Conservation (phyloP, 2,888 invertebrate species). For the Platynereis dumerilii region DNA sequence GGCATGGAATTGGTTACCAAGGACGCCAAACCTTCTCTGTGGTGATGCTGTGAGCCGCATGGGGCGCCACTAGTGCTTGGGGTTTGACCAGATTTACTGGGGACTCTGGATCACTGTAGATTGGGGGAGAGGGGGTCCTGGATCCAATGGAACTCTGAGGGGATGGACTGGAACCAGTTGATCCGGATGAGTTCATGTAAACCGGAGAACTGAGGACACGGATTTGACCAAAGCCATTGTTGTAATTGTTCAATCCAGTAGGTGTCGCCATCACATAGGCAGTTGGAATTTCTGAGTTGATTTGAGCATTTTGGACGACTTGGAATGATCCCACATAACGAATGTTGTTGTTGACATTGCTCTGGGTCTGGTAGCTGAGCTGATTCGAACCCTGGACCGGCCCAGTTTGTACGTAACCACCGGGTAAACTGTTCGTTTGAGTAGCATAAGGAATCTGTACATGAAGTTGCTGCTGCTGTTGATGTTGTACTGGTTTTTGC, state of each 20-base stretch:
- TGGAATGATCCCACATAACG: constrained; percentile 21
- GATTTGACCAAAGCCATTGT: constrained; percentile 6
- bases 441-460: constrained; percentile 23
- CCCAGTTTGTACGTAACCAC: constrained; percentile 11
- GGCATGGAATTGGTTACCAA: constrained; percentile 18
- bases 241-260: neutral
- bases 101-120: no score
- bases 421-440: constrained; percentile 10
- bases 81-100: no score
- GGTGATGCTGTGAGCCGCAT: neutral
- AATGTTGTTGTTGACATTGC: no score
- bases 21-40: constrained; percentile 23
- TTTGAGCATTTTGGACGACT: constrained; percentile 2
- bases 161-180: constrained; percentile 1
- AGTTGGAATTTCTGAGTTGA: neutral
- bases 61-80: no score
- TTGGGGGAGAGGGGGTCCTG: neutral
- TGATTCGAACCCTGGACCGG: no score
- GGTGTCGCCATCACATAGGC: neutral
- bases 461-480: constrained; percentile 14
- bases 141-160: neutral
- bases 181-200: constrained; percentile 1
- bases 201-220: constrained; percentile 10
- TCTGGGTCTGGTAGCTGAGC: no score
- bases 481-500: neutral